A percentile compares a stretch with the other conserved stretches of the same genome.
phyloP scores from a whole-genome alignment of 2,113 vertebrate species.

The Vicugna pacos region DNA sequence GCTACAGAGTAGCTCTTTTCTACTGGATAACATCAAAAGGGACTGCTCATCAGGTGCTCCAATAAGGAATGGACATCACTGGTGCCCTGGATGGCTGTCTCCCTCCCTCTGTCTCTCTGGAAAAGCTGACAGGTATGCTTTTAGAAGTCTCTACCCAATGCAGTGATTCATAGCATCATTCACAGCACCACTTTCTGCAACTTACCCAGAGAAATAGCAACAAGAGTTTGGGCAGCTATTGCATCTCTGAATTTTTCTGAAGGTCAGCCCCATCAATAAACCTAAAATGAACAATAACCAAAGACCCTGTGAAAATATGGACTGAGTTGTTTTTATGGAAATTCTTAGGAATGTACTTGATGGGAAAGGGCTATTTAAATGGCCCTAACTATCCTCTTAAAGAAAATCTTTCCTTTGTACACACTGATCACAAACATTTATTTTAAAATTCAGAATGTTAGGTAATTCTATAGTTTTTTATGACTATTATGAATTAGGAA shows the following conservation, averaged over 20 bases:
- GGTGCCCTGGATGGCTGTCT: neutral
- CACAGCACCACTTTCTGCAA: neutral
- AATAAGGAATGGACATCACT: neutral
- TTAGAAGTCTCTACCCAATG: neutral
- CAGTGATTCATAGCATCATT: neutral
- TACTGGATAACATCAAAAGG: neutral
- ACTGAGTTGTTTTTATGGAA: constrained; percentile 35
- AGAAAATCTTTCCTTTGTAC: constrained; percentile 38
- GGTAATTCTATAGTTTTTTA: constrained; percentile 58
- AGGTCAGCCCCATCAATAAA: neutral
- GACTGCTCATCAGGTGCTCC: neutral
- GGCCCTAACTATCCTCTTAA: constrained; percentile 6
- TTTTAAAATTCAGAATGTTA: constrained; percentile 63
- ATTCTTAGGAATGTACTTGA: neutral
- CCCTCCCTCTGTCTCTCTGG: neutral
- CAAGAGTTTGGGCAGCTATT: neutral
- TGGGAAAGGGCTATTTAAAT: neutral
- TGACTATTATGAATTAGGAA: constrained; percentile 67
- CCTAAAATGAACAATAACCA: neutral
- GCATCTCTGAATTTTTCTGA: constrained; percentile 19
- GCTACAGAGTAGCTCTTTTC: neutral
- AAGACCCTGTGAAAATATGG: constrained; percentile 8
- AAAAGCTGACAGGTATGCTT: neutral
- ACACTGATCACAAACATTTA: constrained; percentile 52
- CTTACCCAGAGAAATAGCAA: neutral